Conservation (phyloP, 2,113 vertebrate genomes). For the Chauna torquata region DNA sequence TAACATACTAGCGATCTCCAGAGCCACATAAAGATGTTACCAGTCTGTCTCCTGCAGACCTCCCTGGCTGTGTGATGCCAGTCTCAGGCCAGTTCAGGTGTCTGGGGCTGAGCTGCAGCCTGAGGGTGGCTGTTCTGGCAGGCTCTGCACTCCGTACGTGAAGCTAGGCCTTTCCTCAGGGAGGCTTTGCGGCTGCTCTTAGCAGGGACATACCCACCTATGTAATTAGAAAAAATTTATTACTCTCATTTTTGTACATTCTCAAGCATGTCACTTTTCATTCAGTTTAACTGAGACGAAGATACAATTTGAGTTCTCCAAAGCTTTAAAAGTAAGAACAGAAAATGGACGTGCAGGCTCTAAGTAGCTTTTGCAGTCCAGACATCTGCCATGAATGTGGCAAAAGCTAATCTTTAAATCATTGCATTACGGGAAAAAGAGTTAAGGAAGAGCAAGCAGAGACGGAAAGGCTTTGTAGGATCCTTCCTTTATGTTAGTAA, state of each 20-base stretch:
- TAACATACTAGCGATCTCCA: neutral
- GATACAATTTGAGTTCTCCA: neutral
- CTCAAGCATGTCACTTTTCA: neutral
- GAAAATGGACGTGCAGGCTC: neutral
- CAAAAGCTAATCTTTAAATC: constrained; percentile 34
- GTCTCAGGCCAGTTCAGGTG: neutral
- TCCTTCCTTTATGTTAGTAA: neutral
- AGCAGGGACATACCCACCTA: neutral
- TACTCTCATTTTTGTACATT: constrained; percentile 8
- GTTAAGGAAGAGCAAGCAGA: neutral
- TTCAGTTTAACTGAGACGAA: neutral
- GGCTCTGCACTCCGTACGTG: neutral
- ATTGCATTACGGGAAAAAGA: neutral
- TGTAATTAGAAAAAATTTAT: neutral
- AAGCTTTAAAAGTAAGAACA: neutral
- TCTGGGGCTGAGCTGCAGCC: neutral
- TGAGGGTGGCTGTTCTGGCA: neutral
- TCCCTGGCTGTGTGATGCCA: neutral
- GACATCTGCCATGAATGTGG: neutral
- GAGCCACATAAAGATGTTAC: neutral
- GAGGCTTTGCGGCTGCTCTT: neutral
- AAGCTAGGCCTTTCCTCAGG: neutral
- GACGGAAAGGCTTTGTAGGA: neutral
- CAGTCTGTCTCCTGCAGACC: neutral
- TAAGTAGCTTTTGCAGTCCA: neutral